Percentiles rank a stretch among this genome's conserved stretches.
Conservation (phyloP, 2,888 invertebrate genomes). For the Caenorhabditis afra region DNA sequence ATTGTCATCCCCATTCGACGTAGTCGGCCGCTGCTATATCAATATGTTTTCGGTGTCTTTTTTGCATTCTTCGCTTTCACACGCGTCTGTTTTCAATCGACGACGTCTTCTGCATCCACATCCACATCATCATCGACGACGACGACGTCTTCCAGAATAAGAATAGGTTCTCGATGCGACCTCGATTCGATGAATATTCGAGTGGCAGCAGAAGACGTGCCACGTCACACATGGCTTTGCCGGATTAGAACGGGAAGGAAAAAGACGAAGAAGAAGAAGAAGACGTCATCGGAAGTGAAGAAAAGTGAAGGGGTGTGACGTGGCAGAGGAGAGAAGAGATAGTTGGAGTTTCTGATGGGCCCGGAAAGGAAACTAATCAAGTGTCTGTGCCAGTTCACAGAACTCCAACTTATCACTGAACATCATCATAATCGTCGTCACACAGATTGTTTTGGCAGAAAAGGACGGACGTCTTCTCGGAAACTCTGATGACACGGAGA, state of each 20-base stretch:
- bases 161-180: not conserved
- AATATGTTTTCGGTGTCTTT: too few relatives aligned
- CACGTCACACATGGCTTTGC: constrained; percentile 37
- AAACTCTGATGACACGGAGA: constrained; percentile 21
- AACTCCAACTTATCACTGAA: too few relatives aligned
- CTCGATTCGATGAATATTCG: constrained; percentile 35
- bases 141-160: not conserved
- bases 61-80: too few relatives aligned
- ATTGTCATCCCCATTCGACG: not conserved
- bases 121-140: too few relatives aligned
- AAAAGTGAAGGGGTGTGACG: constrained; percentile 12
- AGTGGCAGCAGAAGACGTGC: constrained; percentile 9
- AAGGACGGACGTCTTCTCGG: constrained; percentile 9
- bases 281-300: constrained; percentile 18
- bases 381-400: not conserved
- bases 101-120: too few relatives aligned
- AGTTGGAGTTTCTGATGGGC: not conserved
- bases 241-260: constrained; percentile 3
- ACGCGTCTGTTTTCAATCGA: too few relatives aligned
- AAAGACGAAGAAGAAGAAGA: not conserved
- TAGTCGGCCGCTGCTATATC: too few relatives aligned
- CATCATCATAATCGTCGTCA: too few relatives aligned
- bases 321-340: not conserved
- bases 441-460: not conserved
- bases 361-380: not conserved